Percentiles rank a stretch among this genome's conserved stretches.
Conservation (phyloP, 2,797 vertebrate species). For the Meriones psammophilus region DNA sequence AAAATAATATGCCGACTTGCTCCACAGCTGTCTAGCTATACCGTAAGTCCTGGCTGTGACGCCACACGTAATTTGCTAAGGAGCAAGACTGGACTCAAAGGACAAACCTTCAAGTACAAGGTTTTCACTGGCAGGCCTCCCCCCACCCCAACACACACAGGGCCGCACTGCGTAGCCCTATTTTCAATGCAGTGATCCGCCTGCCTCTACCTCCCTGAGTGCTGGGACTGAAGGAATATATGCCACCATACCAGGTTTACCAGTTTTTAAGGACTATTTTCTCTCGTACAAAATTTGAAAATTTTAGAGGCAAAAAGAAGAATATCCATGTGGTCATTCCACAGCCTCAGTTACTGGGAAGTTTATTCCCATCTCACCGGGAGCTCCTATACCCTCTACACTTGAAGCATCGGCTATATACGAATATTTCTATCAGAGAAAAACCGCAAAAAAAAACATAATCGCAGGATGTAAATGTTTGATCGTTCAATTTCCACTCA, state of each 20-base stretch:
- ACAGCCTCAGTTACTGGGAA: not conserved
- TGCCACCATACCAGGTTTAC: not conserved
- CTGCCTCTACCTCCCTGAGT: not conserved
- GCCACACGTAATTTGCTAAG: slow-evolving; percentile 46
- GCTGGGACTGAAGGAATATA: not conserved
- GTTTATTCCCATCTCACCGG: slow-evolving; percentile 5
- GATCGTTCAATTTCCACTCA: not conserved
- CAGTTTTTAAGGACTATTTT: slow-evolving; percentile 12
- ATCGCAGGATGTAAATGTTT: not conserved
- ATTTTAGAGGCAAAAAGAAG: slow-evolving; percentile 37
- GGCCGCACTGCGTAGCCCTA: not conserved
- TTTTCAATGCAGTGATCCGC: not conserved
- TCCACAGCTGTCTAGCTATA: slow-evolving; percentile 18
- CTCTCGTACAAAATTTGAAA: slow-evolving; percentile 49
- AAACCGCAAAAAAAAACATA: not conserved
- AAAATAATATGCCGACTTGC: slow-evolving; percentile 22
- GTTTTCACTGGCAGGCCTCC: not conserved
- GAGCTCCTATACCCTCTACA: not conserved
- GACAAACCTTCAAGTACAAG: slow-evolving; percentile 19
- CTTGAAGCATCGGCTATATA: not conserved
- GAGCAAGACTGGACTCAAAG: slow-evolving; percentile 52
- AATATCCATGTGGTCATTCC: not conserved
- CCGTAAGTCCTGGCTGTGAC: slow-evolving; percentile 1
- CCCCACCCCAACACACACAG: too few relatives aligned
- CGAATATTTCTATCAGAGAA: slow-evolving; percentile 29